Base-by-base conservation (phyloP, 2,888 invertebrate species). In the Agriopis marginaria region DNA sequence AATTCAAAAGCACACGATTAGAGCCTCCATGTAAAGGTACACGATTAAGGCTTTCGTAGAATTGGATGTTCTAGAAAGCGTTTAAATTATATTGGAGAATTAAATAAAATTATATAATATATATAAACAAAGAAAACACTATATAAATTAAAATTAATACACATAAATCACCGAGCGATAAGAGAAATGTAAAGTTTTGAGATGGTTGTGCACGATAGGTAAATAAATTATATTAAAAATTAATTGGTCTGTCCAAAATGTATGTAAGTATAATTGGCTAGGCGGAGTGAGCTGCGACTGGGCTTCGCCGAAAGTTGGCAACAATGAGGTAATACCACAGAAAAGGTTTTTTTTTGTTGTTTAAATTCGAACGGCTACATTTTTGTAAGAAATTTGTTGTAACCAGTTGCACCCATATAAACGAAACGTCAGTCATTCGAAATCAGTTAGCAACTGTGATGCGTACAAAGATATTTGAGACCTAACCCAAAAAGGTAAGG, bases 171-270 rank as follows among this genome's bases (percentile, higher is more conserved):
- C 80, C 74, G 77, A 76, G 73, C 76, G 82, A 79, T 80, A 82
- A 77, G 77, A 83, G 66, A 78, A 75, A 78, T 83, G 83, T 86
- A 86, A 86, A 88, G 85, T 85, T 88, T 86, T 88, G 89, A 88
- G 89, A 93, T 89, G 93, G 93, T 94, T 94, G 93, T 94, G 93
- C 93, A 93, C 92, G 89, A 89, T 94, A 93, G 90, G 86, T 85
- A 76, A 78, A 80, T 88, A 87, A 82, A 83, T 81, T 83, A 86
- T 82, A 88, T 86, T 88, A 85, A 79, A 86, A 84, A 70, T 62
- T 71, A 88, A 90, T 87, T 83, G 87, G 87, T 91, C 91, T 91
- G 92, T 92, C 92, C 91, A 92, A 89, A 86, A 70, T 32, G 62
- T 70, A 70, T 66, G 80, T 83, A 79, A 78, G 79, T 80, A 68